phyloP scores from a whole-genome alignment of 2,113 vertebrate species.

The Clupea harengus region DNA sequence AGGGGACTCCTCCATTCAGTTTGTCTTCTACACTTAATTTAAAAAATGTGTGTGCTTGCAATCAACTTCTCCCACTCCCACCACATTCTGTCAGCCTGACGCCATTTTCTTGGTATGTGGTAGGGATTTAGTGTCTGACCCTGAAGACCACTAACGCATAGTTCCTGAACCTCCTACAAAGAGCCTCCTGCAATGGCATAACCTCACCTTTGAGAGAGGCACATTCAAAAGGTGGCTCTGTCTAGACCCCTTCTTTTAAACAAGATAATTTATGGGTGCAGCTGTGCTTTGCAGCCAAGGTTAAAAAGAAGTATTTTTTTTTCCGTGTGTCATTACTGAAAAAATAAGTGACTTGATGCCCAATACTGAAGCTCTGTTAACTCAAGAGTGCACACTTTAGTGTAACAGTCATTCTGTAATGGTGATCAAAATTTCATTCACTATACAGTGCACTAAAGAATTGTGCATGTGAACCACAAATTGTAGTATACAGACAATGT shows the following conservation, averaged over 20 bases:
- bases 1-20: background rate
- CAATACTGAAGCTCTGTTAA: background rate
- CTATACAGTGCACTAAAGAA: background rate
- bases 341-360: background rate
- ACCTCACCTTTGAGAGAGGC: conserved; percentile 11
- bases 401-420: background rate
- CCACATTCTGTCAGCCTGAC: background rate
- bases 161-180: background rate
- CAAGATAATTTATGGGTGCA: background rate
- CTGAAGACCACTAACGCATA: conserved; percentile 1
- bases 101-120: conserved; percentile 2
- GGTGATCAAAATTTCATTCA: background rate
- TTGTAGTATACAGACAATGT: too few species aligned
- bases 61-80: background rate
- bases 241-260: background rate
- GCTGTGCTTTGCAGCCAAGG: background rate
- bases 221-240: background rate
- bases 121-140: background rate
- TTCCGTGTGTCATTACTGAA: background rate
- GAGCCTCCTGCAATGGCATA: background rate
- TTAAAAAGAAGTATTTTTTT: background rate
- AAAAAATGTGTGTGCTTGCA: background rate
- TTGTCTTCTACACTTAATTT: background rate
- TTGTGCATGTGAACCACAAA: background rate
- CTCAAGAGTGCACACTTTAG: too few species aligned